A percentile compares a stretch with the other conserved stretches of the same genome.
Evolutionary conservation across 2,113 vertebrate species (phyloP).

Genomic region (Thermophis baileyi): DNA sequence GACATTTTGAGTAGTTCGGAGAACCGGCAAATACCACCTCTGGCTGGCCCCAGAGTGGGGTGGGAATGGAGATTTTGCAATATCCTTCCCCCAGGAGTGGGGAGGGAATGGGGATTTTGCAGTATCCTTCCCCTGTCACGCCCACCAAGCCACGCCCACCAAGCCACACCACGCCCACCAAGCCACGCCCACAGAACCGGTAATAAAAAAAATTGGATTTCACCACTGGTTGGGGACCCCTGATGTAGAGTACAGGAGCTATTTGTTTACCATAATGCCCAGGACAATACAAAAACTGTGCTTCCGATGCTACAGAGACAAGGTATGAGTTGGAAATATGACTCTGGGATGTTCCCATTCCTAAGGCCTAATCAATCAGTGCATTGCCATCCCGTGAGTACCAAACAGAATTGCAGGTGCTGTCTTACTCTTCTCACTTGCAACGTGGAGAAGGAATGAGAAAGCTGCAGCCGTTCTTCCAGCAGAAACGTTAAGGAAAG

Average conservation of each 20-base stretch:
- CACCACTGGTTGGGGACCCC: no score
- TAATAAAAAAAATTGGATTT: no score
- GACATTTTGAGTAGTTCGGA: no score
- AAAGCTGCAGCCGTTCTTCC: neutral
- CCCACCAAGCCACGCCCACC: no score
- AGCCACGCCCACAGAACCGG: no score
- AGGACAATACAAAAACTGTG: neutral
- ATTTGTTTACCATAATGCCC: neutral
- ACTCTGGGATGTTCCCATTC: neutral
- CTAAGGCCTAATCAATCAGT: neutral
- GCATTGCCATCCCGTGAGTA: neutral
- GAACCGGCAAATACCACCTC: no score
- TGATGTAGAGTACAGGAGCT: neutral
- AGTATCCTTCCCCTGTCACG: no score
- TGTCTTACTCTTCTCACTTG: neutral
- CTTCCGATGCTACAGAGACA: neutral
- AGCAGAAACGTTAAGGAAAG: neutral
- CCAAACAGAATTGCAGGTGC: neutral
- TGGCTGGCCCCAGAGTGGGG: no score
- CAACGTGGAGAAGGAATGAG: neutral
- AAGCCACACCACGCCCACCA: no score
- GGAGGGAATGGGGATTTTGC: no score
- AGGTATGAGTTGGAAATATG: neutral
- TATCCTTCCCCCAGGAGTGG: no score
- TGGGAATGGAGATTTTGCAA: no score